phyloP scores from a whole-genome alignment of 2,888 invertebrate genomes.

The Acrocyrtus sp. region DNA sequence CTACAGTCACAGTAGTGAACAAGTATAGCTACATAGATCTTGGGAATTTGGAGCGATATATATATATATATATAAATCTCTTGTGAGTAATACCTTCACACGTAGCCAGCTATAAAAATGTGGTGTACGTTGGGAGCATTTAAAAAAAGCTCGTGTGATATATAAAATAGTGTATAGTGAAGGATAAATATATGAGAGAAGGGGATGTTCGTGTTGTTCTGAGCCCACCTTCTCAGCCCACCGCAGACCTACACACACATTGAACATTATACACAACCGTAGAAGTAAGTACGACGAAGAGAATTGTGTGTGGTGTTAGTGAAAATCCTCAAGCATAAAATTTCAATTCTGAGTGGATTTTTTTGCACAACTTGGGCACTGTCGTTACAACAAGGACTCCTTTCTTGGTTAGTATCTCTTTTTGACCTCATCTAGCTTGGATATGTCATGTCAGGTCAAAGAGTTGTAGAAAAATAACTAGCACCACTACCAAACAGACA shows the following conservation, averaged over 20 bases:
- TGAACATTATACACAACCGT: conserved; percentile 42
- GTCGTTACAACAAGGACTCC: conserved; percentile 56
- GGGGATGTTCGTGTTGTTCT: conserved; percentile 24
- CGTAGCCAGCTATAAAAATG: too few species aligned
- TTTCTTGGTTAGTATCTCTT: conserved; percentile 59
- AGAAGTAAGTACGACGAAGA: conserved; percentile 45
- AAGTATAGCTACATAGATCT: too few species aligned
- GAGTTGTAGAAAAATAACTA: conserved; percentile 20
- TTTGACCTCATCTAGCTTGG: conserved; percentile 53
- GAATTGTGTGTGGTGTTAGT: conserved; percentile 59
- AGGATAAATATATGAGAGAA: too few species aligned
- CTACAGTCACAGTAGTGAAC: too few species aligned
- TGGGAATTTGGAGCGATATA: too few species aligned
- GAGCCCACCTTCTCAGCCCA: conserved; percentile 44
- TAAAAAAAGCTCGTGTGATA: too few species aligned
- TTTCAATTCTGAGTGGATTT: conserved; percentile 62
- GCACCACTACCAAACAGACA: conserved; percentile 11
- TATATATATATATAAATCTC: too few species aligned
- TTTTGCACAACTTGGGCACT: conserved; percentile 55
- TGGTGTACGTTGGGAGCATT: too few species aligned
- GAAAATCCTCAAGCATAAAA: conserved; percentile 61
- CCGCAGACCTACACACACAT: conserved; percentile 47
- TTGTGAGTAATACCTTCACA: too few species aligned
- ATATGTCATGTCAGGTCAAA: conserved; percentile 52
- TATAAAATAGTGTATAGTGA: too few species aligned